A percentile compares a stretch with the other conserved stretches of the same genome.
These are phyloP conservation scores for Dendrolimus houi DNA, from an alignment of 2,888 invertebrate genomes.

Conservation along the genomic window DNA sequence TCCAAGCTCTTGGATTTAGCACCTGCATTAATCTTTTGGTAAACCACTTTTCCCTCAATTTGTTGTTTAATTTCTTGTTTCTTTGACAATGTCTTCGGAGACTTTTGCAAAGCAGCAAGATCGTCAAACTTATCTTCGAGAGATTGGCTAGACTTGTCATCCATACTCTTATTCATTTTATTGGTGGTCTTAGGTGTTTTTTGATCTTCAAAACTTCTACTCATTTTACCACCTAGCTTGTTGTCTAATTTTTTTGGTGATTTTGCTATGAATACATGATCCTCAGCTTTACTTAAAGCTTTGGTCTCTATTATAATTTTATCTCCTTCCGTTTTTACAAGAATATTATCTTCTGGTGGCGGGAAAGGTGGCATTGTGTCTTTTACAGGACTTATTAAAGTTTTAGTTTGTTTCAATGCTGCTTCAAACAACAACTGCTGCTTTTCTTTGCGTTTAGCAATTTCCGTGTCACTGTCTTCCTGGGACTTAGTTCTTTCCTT, in stretches of 20 bases:
- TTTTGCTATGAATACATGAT: constrained; percentile 85
- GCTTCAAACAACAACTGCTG: constrained; percentile 86
- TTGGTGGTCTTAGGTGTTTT: constrained; percentile 71
- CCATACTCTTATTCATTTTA: constrained; percentile 79
- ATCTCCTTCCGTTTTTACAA: constrained; percentile 83
- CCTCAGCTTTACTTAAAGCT: constrained; percentile 84
- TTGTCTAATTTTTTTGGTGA: constrained; percentile 83
- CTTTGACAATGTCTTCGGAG: constrained; percentile 75
- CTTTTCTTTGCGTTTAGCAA: constrained; percentile 83
- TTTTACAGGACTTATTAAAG: constrained; percentile 83
- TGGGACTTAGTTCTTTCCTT: constrained; percentile 83
- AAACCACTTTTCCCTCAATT: constrained; percentile 79
- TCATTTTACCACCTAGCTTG: constrained; percentile 73
- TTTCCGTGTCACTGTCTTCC: constrained; percentile 83
- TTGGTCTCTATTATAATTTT: constrained; percentile 83
- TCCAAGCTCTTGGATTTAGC: constrained; percentile 82
- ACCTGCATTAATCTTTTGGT: constrained; percentile 69
- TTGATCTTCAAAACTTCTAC: constrained; percentile 79
- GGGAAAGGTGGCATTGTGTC: constrained; percentile 83
- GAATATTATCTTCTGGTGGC: constrained; percentile 83
- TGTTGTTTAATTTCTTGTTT: constrained; percentile 79
- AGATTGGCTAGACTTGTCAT: constrained; percentile 77
- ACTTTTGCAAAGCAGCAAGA: constrained; percentile 72
- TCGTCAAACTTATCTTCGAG: constrained; percentile 79
- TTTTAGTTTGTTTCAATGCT: constrained; percentile 85